Percentiles rank a stretch among this genome's conserved stretches.
These are phyloP conservation scores for Eurytoma adleriae DNA, from an alignment of 2,888 invertebrate genomes.

Conservation along the genomic window DNA sequence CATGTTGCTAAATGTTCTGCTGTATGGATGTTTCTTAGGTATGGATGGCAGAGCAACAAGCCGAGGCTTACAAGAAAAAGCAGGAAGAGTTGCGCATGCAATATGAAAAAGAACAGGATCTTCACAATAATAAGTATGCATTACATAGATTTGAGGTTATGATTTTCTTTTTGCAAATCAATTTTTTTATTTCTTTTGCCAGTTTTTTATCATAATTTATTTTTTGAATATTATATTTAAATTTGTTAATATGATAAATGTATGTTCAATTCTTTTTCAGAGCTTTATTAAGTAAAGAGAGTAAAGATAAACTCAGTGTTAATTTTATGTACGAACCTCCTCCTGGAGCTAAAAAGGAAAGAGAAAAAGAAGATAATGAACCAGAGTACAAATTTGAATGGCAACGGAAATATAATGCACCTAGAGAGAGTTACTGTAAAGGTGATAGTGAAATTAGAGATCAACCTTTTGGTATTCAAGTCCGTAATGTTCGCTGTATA, in stretches of 20 bases:
- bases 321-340: conserved; percentile 99
- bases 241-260: conserved; percentile 28
- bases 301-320: conserved; percentile 98
- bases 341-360: conserved; percentile 95
- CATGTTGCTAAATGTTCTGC: conserved; percentile 14
- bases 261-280: conserved; percentile 75
- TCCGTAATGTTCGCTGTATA: conserved; percentile 97
- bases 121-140: conserved; percentile 94
- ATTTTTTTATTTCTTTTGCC: neutral
- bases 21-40: conserved; percentile 82
- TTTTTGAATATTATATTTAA: conserved; percentile 16
- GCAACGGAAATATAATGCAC: conserved; percentile 99
- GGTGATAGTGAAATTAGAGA: conserved; percentile 98
- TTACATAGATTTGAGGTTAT: conserved; percentile 65
- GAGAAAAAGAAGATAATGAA: conserved; percentile 94
- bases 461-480: conserved; percentile 98
- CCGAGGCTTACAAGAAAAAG: conserved; percentile 96
- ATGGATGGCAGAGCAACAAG: conserved; percentile 99
- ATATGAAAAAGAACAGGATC: conserved; percentile 99
- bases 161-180: conserved; percentile 5
- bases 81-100: conserved; percentile 97
- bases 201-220: neutral
- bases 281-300: conserved; percentile 97
- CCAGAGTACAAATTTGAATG: conserved; percentile 99
- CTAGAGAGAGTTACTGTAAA: conserved; percentile 98